Conservation (phyloP, 2,888 invertebrate genomes). For the Lamellibrachia columna region DNA sequence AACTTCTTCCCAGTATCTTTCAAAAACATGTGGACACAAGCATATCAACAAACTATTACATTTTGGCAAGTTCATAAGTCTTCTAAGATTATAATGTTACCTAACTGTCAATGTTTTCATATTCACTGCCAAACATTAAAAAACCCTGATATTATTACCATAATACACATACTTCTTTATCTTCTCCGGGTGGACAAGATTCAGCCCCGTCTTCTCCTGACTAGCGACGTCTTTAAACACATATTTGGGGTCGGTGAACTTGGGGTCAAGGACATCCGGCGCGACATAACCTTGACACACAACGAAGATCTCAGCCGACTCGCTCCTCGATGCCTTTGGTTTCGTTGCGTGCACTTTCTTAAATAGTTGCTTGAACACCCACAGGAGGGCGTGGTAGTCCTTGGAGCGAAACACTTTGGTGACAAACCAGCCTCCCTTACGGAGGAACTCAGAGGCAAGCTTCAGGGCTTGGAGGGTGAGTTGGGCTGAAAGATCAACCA, state of each 20-base stretch:
- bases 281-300: slow-evolving; percentile 94
- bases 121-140: slow-evolving; percentile 28
- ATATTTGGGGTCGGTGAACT: slow-evolving; percentile 87
- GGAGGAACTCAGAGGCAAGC: slow-evolving; percentile 87
- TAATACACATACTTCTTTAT: slow-evolving; percentile 47
- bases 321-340: slow-evolving; percentile 96
- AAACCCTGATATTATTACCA: background rate
- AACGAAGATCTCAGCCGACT: slow-evolving; percentile 98
- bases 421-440: slow-evolving; percentile 94
- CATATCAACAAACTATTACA: background rate
- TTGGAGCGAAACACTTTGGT: slow-evolving; percentile 98
- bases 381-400: slow-evolving; percentile 93
- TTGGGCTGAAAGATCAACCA: slow-evolving; percentile 69
- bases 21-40: background rate
- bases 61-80: background rate
- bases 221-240: slow-evolving; percentile 87
- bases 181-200: slow-evolving; percentile 61
- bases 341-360: slow-evolving; percentile 93
- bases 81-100: background rate
- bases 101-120: background rate
- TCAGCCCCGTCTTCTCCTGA: slow-evolving; percentile 44
- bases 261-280: slow-evolving; percentile 87
- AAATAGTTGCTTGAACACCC: slow-evolving; percentile 96
- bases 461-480: slow-evolving; percentile 92
- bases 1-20: background rate